Percentiles rank a stretch among this genome's conserved stretches.
phyloP scores from a whole-genome alignment of 2,888 invertebrate species.

The Idaea dimidiata region DNA sequence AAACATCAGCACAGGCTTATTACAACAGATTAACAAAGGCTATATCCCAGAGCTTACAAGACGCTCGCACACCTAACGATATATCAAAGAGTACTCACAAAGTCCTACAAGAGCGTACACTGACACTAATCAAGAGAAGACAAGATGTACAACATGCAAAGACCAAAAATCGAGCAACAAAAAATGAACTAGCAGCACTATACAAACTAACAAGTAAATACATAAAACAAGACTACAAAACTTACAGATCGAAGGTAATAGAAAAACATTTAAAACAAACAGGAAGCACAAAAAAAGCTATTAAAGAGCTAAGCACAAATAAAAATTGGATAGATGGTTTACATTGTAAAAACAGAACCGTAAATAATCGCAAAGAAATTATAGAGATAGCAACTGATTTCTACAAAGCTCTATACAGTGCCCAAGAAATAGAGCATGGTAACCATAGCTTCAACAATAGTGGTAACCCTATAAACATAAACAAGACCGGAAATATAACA shows the following conservation, averaged over 20 bases:
- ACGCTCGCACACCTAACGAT: not conserved
- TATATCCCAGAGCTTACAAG: slow-evolving; percentile 8
- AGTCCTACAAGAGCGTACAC: slow-evolving; percentile 7
- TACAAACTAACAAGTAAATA: slow-evolving; percentile 9
- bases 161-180: slow-evolving; percentile 7
- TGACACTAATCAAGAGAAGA: slow-evolving; percentile 9
- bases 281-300: slow-evolving; percentile 13
- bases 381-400: slow-evolving; percentile 12
- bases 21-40: not conserved
- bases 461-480: no score
- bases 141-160: slow-evolving; percentile 8
- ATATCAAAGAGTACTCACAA: not conserved
- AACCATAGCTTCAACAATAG: no score
- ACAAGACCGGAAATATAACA: no score
- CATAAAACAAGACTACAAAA: slow-evolving; percentile 12
- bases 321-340: slow-evolving; percentile 15
- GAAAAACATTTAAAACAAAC: slow-evolving; percentile 3
- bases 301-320: slow-evolving; percentile 8
- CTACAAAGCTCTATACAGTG: slow-evolving; percentile 9
- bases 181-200: slow-evolving; percentile 5
- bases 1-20: no score
- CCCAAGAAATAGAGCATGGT: not conserved
- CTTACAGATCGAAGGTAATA: slow-evolving; percentile 11
- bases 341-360: slow-evolving; percentile 8
- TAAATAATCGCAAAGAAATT: slow-evolving; percentile 10